Percentiles rank a stretch among this genome's conserved stretches.
Conservation (phyloP, 2,888 invertebrate species). For the Tipula unca region DNA sequence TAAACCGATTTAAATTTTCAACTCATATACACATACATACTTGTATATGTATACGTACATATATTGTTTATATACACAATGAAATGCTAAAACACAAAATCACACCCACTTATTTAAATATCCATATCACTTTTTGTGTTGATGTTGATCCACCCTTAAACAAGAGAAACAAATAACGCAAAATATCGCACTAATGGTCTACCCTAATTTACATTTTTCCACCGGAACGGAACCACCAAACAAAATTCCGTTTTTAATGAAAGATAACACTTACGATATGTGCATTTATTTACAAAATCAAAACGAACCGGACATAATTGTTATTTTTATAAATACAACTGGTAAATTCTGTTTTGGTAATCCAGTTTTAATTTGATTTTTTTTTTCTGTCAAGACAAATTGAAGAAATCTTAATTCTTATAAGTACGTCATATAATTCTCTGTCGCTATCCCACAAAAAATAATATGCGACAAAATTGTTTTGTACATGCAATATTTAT, state of each 20-base stretch:
- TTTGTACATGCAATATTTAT: no score
- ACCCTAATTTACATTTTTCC: background rate
- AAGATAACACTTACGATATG: background rate
- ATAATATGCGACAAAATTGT: background rate
- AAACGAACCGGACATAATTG: background rate
- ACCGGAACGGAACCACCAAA: background rate
- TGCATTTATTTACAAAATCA: background rate
- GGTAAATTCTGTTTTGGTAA: background rate
- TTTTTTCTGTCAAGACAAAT: background rate
- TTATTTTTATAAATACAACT: background rate
- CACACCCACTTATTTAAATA: background rate
- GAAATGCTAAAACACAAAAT: background rate
- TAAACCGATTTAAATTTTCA: background rate
- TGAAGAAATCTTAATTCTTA: background rate
- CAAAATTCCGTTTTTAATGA: background rate
- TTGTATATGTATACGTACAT: background rate
- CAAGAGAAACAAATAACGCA: no score
- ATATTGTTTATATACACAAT: background rate
- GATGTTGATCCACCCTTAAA: background rate
- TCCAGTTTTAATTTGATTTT: background rate
- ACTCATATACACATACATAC: background rate
- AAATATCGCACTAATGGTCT: background rate
- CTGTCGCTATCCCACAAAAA: no score
- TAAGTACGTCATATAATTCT: no score
- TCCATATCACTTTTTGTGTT: background rate